phyloP scores from a whole-genome alignment of 2,888 invertebrate species.

The Augochlorella aurata region DNA sequence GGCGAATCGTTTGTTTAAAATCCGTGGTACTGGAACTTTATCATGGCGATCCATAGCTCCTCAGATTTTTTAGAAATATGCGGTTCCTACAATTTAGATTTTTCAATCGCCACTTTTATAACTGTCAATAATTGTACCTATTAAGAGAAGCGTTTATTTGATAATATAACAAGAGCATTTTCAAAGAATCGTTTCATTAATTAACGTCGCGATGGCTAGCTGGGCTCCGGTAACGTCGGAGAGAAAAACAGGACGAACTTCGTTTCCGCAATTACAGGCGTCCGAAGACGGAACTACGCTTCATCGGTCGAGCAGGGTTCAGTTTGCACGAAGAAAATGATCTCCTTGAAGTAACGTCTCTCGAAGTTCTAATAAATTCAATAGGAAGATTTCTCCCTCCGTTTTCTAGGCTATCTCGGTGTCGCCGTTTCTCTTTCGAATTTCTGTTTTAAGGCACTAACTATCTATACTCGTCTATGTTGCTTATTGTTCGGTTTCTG shows the following conservation, averaged over 20 bases:
- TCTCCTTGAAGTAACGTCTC: not conserved
- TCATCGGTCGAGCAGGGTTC: conserved; percentile 4
- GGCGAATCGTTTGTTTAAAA: no score
- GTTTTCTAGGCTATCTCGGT: not conserved
- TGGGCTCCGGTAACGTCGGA: not conserved
- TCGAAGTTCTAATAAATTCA: not conserved
- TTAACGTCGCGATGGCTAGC: not conserved
- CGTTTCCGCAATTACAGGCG: not conserved
- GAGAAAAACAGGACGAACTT: not conserved
- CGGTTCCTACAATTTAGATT: no score
- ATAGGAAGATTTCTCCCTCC: not conserved
- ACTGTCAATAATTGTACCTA: no score
- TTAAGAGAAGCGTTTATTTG: no score
- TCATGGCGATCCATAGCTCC: no score
- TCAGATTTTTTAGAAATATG: no score
- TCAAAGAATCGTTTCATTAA: no score
- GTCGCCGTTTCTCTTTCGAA: not conserved
- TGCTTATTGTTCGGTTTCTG: conserved; percentile 15
- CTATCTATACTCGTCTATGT: conserved; percentile 12
- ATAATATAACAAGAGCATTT: no score
- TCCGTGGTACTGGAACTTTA: no score
- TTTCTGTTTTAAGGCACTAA: conserved; percentile 62
- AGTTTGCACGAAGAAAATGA: not conserved
- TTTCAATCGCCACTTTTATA: no score
- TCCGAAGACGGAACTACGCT: not conserved